Base-by-base conservation (phyloP, 1,140 invertebrate species). In the Hylaeus anthracinus region DNA sequence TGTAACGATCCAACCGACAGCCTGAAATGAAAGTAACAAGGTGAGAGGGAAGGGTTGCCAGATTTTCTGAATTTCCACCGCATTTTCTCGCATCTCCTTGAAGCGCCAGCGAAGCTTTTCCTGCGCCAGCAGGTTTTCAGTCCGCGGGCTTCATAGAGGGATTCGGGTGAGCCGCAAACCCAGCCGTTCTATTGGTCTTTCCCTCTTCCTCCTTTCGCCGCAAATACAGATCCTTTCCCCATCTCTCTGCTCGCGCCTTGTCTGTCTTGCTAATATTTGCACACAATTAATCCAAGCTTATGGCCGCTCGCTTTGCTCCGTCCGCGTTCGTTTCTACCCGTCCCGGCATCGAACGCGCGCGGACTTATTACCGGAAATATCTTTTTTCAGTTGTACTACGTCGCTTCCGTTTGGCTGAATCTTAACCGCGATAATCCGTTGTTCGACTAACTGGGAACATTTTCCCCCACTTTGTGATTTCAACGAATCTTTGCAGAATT, bases 61-160 rank as follows among this genome's bases (percentile, higher is more conserved):
- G 64, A 77, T 87, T 87, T 86, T 83, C 77, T 77, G 89, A 92
- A 91, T 90, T 92, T 92, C 86, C 84, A 82, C 85, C 73, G 88
- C 86, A 89, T 90, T 87, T 83, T 90, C 84, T 89, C 86, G 83
- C 84, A 86, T 91, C 91, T 91, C 90, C 86, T 88, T 88, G 87
- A 82, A 88, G 89, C 87, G 89, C 86, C 81, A 88, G 87, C 88
- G 82, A 85, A 90, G 88, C 90, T 92, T 92, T 90, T 87, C 87
- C 89, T 91, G 72, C 82, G 90, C 90, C 89, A 92, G 91, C 91
- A 92, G 90, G 88, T 92, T 92, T 93, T 92, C 89, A 89, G 88
- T 81, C 86, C 81, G 80, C 84, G 61, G 74, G 78, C 61, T 84
- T 74, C 75, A 86, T 82, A 83, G 86, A 84, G 87, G 86, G 87